These are phyloP conservation scores for Brotula barbata DNA, from an alignment of 2,797 vertebrate species.

Conservation along the genomic window DNA sequence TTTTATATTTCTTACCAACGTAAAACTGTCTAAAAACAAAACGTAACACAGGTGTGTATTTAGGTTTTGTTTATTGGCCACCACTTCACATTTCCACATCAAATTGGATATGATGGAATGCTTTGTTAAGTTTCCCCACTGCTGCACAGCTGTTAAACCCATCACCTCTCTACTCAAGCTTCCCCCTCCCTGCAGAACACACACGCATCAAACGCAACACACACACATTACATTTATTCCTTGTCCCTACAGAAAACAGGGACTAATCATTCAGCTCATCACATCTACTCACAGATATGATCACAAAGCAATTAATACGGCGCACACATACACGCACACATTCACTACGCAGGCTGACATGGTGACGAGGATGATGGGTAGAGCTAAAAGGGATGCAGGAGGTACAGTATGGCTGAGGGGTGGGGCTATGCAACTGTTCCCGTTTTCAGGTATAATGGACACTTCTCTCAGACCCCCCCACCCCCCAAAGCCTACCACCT, in stretches of 20 bases:
- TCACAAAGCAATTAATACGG: constrained; percentile 4
- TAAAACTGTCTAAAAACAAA: no score
- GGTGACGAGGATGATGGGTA: constrained; percentile 46
- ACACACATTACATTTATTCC: constrained; percentile 32
- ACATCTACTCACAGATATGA: constrained; percentile 12
- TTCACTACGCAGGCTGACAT: constrained; percentile 13
- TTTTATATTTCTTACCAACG: no score
- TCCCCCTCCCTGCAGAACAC: constrained; percentile 26
- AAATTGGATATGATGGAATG: constrained; percentile 87
- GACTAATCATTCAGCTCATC: constrained; percentile 27
- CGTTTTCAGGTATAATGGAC: constrained; percentile 45
- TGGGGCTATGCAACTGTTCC: constrained; percentile 67
- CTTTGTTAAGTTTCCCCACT: constrained; percentile 70
- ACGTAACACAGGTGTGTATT: constrained; percentile 7
- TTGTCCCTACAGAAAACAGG: constrained; percentile 37
- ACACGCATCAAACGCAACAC: constrained; percentile 2
- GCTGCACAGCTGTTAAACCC: constrained; percentile 54
- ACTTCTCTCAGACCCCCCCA: constrained; percentile 54
- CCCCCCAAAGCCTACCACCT: not conserved
- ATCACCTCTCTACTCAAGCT: constrained; percentile 51
- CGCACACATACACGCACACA: constrained; percentile 24
- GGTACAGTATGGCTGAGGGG: constrained; percentile 57
- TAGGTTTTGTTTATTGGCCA: constrained; percentile 88
- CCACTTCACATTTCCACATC: constrained; percentile 84
- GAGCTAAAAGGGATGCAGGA: constrained; percentile 49